Conservation (phyloP, 1,140 invertebrate genomes). For the Drosophila oshimai region DNA sequence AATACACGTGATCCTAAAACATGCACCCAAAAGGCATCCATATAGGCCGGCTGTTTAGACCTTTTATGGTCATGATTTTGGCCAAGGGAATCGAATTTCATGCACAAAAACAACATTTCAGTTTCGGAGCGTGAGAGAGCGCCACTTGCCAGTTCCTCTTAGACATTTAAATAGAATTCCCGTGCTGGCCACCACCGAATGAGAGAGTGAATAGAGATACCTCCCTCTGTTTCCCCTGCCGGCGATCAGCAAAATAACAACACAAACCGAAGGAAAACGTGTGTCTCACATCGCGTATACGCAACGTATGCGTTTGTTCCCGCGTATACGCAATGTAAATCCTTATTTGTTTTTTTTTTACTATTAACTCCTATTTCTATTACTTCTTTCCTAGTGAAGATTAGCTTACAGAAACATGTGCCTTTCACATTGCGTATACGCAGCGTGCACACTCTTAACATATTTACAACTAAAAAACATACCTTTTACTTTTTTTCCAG, state of each 20-base stretch:
- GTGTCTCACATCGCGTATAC: constrained; percentile 16
- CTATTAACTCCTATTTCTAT: not conserved
- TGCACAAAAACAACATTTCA: constrained; percentile 65
- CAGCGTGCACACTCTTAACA: not conserved
- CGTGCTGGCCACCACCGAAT: constrained; percentile 28
- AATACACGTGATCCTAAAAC: not conserved
- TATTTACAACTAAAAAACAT: not conserved
- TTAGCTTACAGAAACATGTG: constrained; percentile 39
- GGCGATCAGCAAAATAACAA: constrained; percentile 37
- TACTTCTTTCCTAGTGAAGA: constrained; percentile 1
- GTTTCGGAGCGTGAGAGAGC: constrained; percentile 46
- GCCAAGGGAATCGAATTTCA: constrained; percentile 68
- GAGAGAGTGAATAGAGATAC: constrained; percentile 28
- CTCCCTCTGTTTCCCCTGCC: not conserved
- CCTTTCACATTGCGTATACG: constrained; percentile 2
- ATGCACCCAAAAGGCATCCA: not conserved
- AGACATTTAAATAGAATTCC: constrained; percentile 73
- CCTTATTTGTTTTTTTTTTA: no score
- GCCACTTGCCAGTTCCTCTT: constrained; percentile 65
- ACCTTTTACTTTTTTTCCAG: not conserved
- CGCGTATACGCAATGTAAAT: not conserved
- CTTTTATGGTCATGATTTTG: constrained; percentile 66
- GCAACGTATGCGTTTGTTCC: not conserved
- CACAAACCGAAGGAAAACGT: constrained; percentile 24
- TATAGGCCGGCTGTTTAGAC: constrained; percentile 35